Percentiles rank a stretch among this genome's conserved stretches.
phyloP scores from a whole-genome alignment of 2,888 invertebrate species.

The Nematopogon swammerdamellus region DNA sequence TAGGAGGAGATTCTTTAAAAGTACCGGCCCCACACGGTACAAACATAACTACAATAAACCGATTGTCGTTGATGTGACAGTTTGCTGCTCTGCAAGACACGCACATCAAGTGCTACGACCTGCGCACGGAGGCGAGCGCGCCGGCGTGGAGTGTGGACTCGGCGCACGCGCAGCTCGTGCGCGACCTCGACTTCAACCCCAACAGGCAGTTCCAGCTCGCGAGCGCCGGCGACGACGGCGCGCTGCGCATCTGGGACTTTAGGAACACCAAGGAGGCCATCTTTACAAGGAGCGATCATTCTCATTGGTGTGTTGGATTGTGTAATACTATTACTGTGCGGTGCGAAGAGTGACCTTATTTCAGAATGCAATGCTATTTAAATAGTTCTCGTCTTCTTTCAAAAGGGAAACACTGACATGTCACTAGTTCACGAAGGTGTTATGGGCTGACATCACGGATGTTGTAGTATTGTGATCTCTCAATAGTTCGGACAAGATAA shows the following conservation, averaged over 20 bases:
- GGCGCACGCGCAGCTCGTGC: slow-evolving; percentile 83
- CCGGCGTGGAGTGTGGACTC: slow-evolving; percentile 80
- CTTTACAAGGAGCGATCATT: slow-evolving; percentile 77
- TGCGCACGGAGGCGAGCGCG: slow-evolving; percentile 69
- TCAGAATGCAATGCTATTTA: too few relatives aligned
- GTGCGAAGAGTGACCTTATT: too few relatives aligned
- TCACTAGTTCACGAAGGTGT: too few relatives aligned
- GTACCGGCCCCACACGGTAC: too few relatives aligned
- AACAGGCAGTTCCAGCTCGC: slow-evolving; percentile 93
- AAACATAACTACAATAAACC: too few relatives aligned
- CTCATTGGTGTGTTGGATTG: slow-evolving; percentile 70
- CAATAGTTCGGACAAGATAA: too few relatives aligned
- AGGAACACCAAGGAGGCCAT: slow-evolving; percentile 77
- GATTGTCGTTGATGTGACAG: slow-evolving; percentile 24
- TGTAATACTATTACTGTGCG: too few relatives aligned
- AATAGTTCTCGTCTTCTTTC: too few relatives aligned
- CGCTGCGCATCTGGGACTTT: slow-evolving; percentile 94
- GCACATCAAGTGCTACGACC: slow-evolving; percentile 84
- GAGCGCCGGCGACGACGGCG: slow-evolving; percentile 95
- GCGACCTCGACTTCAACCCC: slow-evolving; percentile 96
- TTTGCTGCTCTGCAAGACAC: slow-evolving; percentile 86
- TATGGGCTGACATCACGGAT: too few relatives aligned
- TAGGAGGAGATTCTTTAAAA: too few relatives aligned
- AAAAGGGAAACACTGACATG: too few relatives aligned
- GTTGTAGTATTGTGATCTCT: too few relatives aligned